phyloP scores from a whole-genome alignment of 2,888 invertebrate genomes.

The Agriopis marginaria region DNA sequence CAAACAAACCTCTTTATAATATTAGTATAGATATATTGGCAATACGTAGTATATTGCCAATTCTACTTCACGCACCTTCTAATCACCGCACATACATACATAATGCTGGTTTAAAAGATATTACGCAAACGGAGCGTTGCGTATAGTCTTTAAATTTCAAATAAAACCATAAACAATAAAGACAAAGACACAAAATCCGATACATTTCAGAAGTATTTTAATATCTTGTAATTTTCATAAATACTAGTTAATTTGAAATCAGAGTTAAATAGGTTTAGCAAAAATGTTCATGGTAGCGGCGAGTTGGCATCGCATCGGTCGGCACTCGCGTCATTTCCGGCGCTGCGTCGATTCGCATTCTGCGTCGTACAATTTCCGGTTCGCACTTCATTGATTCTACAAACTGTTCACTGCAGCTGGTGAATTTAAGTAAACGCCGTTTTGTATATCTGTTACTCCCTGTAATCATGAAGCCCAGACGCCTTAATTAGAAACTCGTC shows the following conservation, averaged over 20 bases:
- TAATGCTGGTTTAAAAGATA: neutral
- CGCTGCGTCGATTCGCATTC: slow-evolving; percentile 58
- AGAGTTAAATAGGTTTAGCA: slow-evolving; percentile 4
- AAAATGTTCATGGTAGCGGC: slow-evolving; percentile 19
- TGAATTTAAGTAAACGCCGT: neutral
- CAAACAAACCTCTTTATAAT: no score
- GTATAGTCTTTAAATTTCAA: neutral
- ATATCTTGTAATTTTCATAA: neutral
- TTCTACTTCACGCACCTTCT: no score
- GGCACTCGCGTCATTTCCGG: slow-evolving; percentile 65
- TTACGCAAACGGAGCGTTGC: neutral
- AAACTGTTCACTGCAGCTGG: slow-evolving; percentile 8
- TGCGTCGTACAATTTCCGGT: slow-evolving; percentile 61
- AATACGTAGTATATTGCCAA: no score
- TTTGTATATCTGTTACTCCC: slow-evolving; percentile 4
- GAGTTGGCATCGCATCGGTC: slow-evolving; percentile 46
- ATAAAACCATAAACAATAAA: neutral
- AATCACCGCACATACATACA: no score
- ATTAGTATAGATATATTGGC: no score
- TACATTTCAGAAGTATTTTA: no score
- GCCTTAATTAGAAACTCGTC: slow-evolving; percentile 15
- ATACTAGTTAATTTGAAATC: neutral
- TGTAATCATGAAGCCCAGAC: slow-evolving; percentile 10
- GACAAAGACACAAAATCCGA: no score
- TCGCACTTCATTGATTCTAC: slow-evolving; percentile 35